Evolutionary conservation across 2,888 invertebrate genomes (phyloP).

Genomic region (Linnaemya vulpina): DNA sequence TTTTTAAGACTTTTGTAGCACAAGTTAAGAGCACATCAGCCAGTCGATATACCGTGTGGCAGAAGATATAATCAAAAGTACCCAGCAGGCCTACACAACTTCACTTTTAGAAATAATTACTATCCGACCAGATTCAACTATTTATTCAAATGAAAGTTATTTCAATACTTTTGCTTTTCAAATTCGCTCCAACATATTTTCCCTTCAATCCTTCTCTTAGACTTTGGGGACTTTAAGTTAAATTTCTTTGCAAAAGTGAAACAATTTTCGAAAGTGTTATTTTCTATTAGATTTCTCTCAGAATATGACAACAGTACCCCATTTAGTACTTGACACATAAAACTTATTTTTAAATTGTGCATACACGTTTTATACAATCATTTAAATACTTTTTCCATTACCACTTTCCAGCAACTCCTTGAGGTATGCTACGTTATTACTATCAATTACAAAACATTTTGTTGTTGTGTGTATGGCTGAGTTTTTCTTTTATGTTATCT

Average conservation of each 20-base stretch:
- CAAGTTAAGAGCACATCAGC: no score
- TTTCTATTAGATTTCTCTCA: constrained; percentile 32
- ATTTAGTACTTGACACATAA: constrained; percentile 40
- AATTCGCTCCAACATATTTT: background rate
- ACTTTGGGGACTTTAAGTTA: background rate
- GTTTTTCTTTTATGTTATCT: background rate
- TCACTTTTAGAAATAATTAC: no score
- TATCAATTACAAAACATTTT: constrained; percentile 68
- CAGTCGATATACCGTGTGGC: no score
- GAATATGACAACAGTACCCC: constrained; percentile 18
- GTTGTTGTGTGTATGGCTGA: constrained; percentile 9
- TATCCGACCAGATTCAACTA: no score
- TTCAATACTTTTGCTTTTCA: background rate
- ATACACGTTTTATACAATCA: constrained; percentile 7
- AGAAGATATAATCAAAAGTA: no score
- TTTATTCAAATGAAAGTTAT: no score
- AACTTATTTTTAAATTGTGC: constrained; percentile 38
- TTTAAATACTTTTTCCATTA: constrained; percentile 53
- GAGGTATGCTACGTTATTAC: constrained; percentile 63
- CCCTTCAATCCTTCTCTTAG: background rate
- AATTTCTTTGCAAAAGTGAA: background rate
- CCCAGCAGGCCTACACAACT: no score
- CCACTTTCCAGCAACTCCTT: constrained; percentile 53
- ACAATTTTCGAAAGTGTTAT: constrained; percentile 28
- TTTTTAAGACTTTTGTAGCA: no score